A percentile compares a stretch with the other conserved stretches of the same genome.
Conservation (phyloP, 2,113 vertebrate species). For the Turdus rufiventris region DNA sequence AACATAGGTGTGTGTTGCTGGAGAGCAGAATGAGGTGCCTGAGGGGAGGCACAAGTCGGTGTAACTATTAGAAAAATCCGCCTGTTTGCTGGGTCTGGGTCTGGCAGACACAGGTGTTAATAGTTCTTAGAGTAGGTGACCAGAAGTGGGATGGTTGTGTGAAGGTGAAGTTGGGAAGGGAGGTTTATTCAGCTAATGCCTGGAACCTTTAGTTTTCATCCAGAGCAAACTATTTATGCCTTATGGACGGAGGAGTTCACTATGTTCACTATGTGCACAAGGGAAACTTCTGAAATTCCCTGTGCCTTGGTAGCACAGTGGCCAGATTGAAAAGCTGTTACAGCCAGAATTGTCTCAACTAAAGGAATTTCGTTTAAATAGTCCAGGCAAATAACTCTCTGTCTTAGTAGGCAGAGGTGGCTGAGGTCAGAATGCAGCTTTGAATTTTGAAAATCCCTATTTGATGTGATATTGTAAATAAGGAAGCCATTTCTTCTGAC, state of each 20-base stretch:
- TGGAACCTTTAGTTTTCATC: background rate
- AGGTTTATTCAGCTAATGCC: background rate
- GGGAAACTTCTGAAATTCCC: background rate
- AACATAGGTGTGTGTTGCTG: background rate
- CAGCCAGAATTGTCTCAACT: background rate
- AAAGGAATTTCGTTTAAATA: background rate
- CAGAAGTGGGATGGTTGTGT: background rate
- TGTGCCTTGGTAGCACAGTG: background rate
- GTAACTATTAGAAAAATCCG: background rate
- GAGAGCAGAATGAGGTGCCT: background rate
- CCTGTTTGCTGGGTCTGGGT: background rate
- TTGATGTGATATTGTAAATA: background rate
- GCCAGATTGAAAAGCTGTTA: background rate
- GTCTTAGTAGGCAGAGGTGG: background rate
- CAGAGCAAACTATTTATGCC: background rate
- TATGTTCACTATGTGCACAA: fast-evolving
- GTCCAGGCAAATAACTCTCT: background rate
- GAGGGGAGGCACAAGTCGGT: background rate
- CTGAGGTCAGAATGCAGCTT: background rate
- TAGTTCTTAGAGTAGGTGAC: background rate
- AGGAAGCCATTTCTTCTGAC: background rate
- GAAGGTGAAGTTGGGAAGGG: background rate
- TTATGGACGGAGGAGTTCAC: background rate
- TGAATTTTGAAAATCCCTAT: background rate
- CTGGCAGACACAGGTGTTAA: fast-evolving